Evolutionary conservation across 2,888 invertebrate species (phyloP).

Genomic region (Pristionchus arcanus): DNA sequence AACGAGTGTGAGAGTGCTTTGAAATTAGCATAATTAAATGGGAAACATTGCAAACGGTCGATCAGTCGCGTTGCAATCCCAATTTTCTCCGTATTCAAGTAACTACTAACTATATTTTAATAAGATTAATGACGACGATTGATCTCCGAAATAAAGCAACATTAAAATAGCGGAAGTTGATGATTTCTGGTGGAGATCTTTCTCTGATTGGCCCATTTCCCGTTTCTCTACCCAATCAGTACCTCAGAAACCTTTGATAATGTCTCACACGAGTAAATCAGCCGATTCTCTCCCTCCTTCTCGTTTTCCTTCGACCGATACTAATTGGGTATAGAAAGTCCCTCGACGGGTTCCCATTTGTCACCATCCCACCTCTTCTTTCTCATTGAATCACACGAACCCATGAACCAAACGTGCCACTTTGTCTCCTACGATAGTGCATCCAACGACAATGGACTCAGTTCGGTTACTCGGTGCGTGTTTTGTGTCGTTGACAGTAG

Average conservation of each 20-base stretch:
- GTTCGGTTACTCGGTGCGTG: neutral
- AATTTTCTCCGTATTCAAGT: no score
- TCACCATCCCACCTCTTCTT: neutral
- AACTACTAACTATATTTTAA: no score
- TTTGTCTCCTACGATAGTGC: neutral
- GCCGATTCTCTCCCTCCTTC: neutral
- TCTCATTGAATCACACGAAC: neutral
- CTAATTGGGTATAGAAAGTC: neutral
- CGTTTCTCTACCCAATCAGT: neutral
- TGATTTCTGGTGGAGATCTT: neutral
- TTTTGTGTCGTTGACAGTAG: neutral
- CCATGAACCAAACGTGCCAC: slow-evolving; percentile 22
- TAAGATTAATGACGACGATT: neutral
- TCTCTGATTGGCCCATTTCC: neutral
- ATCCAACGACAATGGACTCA: slow-evolving; percentile 11
- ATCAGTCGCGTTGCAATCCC: no score
- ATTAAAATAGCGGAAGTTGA: neutral
- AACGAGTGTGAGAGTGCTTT: no score
- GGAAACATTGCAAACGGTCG: no score
- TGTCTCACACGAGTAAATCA: neutral
- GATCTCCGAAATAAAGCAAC: neutral
- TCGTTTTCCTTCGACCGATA: neutral
- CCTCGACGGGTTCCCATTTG: neutral
- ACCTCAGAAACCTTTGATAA: neutral
- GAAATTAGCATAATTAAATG: no score